Evolutionary conservation across 2,113 vertebrate genomes (phyloP).

Genomic region (Phyllostomus discolor): DNA sequence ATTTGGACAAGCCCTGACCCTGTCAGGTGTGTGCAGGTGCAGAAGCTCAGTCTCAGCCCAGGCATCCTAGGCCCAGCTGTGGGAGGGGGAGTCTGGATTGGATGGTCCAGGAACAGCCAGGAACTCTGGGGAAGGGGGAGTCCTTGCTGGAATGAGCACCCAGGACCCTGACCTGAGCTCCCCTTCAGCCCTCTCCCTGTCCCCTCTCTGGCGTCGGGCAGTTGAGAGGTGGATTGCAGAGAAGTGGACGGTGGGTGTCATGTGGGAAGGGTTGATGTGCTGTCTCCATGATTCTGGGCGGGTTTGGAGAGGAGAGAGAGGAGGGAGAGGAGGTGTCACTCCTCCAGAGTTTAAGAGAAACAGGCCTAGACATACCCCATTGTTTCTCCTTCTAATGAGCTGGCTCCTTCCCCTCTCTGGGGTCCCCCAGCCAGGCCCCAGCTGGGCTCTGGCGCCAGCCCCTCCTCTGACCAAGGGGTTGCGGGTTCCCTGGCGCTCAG

Average conservation of each 20-base stretch:
- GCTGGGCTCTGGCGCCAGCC: constrained; percentile 54
- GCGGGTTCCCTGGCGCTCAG: constrained; percentile 17
- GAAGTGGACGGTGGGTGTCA: background rate
- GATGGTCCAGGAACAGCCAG: background rate
- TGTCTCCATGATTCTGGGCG: background rate
- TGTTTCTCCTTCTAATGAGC: constrained; percentile 40
- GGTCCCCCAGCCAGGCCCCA: constrained; percentile 45
- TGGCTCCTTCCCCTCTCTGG: constrained; percentile 32
- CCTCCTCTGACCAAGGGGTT: background rate
- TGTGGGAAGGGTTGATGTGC: background rate
- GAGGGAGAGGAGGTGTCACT: background rate
- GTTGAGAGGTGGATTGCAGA: background rate
- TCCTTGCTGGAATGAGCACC: background rate
- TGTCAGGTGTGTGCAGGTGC: constrained; percentile 27
- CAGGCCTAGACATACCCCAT: background rate
- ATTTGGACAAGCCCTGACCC: background rate
- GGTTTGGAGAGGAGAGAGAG: background rate
- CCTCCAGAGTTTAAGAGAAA: background rate
- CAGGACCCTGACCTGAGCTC: background rate
- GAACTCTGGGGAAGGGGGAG: background rate
- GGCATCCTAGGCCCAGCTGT: background rate
- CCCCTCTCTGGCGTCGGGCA: background rate
- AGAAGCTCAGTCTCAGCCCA: background rate
- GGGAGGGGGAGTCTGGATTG: background rate
- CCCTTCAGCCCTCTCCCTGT: background rate